Base-by-base conservation (phyloP, 1,140 invertebrate genomes). In the Pseudomyrmex flavicornis region DNA sequence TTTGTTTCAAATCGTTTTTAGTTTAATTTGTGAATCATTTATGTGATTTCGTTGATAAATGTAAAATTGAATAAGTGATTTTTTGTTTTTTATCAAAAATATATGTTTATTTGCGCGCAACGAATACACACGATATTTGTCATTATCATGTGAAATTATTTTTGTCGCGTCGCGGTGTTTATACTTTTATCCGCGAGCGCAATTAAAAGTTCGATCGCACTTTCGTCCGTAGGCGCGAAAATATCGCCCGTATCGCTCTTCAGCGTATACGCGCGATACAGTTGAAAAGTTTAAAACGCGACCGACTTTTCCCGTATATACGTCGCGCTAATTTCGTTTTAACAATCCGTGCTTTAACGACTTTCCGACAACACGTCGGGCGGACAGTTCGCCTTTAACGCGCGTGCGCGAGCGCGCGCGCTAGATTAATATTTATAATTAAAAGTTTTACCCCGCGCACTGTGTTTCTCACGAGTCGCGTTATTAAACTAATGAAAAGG, bases 391-490 rank as follows among this genome's bases (percentile, higher is more conserved):
- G 54, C 52, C 35, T 79, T 79, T 69, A 79, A 59, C 65, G 65
- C 35, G 35, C 35, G 35, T 35, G 35, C 35, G 35, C 35, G 35
- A 35, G 35, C 35, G 35, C 35, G 59, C 63, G 75, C 63, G 20
- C 66, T 35, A 58, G 76, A 79, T 79, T 80, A 80, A 80, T 80
- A 72, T 72, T 80, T 50, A 72, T 80, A 80, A 80, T 80, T 72
- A 80, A 80, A 72, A 80, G 46, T 80, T 72, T 26, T 26, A 61
- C 22, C 22, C 9, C 66, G 54, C 35, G 56, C 17, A 56, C 44
- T 35, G 62, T n/a, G 20, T 59, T 61, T n/a, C 35, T 35, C 35
- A 59, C 48, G 66, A 80, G 20, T 70, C 66, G 66, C 66, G 76
- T 72, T 80, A 80, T 80, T 80, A 80, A 72, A 80, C 72, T 72